Percentiles rank a stretch among this genome's conserved stretches.
Conservation (phyloP, 1,140 invertebrate genomes). For the Chelonus insularis region DNA sequence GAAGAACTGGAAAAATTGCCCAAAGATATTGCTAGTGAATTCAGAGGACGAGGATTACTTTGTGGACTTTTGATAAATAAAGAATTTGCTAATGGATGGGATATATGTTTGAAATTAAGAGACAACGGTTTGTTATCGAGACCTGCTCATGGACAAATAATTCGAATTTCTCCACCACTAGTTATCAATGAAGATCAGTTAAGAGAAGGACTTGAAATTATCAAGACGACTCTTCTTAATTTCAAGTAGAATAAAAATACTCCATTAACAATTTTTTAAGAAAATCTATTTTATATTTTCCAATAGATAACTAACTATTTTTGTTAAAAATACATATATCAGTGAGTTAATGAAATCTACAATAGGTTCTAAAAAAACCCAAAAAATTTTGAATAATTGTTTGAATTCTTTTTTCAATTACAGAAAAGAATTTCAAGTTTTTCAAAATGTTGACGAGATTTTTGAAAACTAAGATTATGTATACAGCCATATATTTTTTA, state of each 20-base stretch:
- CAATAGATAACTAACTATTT: no score
- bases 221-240: conserved; percentile 54
- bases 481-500: no score
- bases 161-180: conserved; percentile 76
- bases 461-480: no score
- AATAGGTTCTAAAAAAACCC: no score
- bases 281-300: background rate
- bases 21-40: conserved; percentile 65
- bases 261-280: background rate
- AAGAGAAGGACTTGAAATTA: conserved; percentile 68
- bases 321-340: no score
- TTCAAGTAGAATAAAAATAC: conserved; percentile 12
- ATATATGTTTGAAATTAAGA: conserved; percentile 70
- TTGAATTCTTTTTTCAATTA: no score
- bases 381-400: no score
- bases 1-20: conserved; percentile 66
- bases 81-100: conserved; percentile 68
- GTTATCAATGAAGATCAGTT: conserved; percentile 69
- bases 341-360: no score
- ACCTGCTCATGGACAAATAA: conserved; percentile 76
- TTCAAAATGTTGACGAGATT: no score
- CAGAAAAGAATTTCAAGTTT: no score
- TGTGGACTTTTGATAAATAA: conserved; percentile 75
- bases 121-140: conserved; percentile 76
- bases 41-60: conserved; percentile 76